Conservation (phyloP, 2,797 vertebrate species). For the Silurus aristotelis region DNA sequence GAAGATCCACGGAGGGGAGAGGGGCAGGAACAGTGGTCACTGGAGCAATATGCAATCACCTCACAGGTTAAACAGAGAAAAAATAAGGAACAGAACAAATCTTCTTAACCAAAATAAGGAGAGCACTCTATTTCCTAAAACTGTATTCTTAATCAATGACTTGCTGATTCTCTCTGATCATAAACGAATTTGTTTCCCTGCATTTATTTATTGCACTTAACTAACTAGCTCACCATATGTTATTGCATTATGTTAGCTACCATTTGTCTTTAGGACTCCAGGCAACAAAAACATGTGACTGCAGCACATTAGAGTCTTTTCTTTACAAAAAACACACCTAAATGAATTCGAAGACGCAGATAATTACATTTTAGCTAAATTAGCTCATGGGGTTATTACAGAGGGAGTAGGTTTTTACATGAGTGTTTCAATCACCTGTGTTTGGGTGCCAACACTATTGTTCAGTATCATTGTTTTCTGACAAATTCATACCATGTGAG, state of each 20-base stretch:
- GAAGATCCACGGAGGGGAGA: too few species aligned
- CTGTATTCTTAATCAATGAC: neutral
- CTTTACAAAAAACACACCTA: constrained; percentile 10
- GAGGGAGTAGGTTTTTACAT: neutral
- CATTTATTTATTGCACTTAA: neutral
- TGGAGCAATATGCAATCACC: neutral
- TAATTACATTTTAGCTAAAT: neutral
- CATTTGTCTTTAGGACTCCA: neutral
- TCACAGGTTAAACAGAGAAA: neutral
- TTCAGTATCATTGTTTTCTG: neutral
- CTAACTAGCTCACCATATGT: neutral
- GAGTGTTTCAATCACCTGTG: neutral
- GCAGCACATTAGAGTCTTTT: neutral
- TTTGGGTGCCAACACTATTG: neutral
- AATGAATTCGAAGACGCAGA: neutral
- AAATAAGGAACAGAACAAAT: neutral
- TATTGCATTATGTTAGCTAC: neutral
- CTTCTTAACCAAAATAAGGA: neutral
- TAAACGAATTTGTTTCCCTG: neutral
- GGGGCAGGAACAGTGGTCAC: too few species aligned
- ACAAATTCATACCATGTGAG: neutral
- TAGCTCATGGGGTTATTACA: neutral
- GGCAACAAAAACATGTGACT: neutral
- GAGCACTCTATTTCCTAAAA: neutral
- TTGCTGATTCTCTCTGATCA: neutral